Evolutionary conservation across 2,888 invertebrate genomes (phyloP).

Genomic region (Gastrophysa polygoni): DNA sequence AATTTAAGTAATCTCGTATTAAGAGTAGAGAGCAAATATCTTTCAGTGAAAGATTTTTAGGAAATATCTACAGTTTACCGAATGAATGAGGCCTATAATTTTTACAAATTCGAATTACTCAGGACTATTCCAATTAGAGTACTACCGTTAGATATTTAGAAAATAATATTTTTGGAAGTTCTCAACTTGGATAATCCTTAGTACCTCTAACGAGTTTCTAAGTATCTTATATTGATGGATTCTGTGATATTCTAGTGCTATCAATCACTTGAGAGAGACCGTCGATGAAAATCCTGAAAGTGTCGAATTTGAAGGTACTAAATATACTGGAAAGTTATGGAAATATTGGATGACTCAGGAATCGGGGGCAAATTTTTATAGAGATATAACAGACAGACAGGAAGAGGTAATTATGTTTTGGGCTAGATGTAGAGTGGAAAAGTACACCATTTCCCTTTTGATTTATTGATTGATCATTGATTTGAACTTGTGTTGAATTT

Average conservation of each 20-base stretch:
- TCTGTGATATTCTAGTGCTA: slow-evolving; percentile 49
- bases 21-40: too few species aligned
- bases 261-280: slow-evolving; percentile 56
- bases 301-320: slow-evolving; percentile 56
- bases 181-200: not conserved
- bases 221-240: slow-evolving; percentile 22
- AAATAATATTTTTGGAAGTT: too few species aligned
- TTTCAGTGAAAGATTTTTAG: too few species aligned
- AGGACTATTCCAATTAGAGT: not conserved
- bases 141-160: not conserved
- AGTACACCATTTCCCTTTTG: too few species aligned
- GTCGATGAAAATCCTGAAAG: slow-evolving; percentile 44
- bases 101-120: not conserved
- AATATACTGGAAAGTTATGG: slow-evolving; percentile 72
- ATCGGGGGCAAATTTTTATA: slow-evolving; percentile 64
- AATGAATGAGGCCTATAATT: not conserved
- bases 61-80: too few species aligned
- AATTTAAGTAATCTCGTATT: too few species aligned
- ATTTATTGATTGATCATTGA: too few species aligned
- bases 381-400: slow-evolving; percentile 68
- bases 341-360: slow-evolving; percentile 78
- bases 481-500: not conserved
- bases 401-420: too few species aligned
- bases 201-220: not conserved
- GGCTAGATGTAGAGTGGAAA: too few species aligned